Percentiles rank a stretch among this genome's conserved stretches.
These are phyloP conservation scores for Drosophila mimetica DNA, from an alignment of 2,888 invertebrate species.

Conservation along the genomic window DNA sequence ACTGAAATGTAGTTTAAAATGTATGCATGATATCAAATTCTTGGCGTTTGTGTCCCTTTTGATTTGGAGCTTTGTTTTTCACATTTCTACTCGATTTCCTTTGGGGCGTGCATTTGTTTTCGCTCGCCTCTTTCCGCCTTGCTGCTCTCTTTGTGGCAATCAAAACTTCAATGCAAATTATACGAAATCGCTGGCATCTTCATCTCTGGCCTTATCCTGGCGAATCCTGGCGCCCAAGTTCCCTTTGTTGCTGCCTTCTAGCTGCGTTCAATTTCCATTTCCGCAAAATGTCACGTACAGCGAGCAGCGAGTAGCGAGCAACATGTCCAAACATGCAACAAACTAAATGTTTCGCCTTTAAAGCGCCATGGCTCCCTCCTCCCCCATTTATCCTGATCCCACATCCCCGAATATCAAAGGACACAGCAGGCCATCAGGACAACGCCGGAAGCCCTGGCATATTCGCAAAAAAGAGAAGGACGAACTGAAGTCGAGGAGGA, in stretches of 20 bases:
- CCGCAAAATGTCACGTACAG: conserved; percentile 69
- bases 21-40: not conserved
- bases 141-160: conserved; percentile 38
- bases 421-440: conserved; percentile 41
- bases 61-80: conserved; percentile 13
- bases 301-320: conserved; percentile 25
- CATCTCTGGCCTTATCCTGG: conserved; percentile 17
- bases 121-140: conserved; percentile 11
- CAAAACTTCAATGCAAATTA: conserved; percentile 41
- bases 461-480: conserved; percentile 40
- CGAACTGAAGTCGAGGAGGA: conserved; percentile 3
- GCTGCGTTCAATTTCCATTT: conserved; percentile 40
- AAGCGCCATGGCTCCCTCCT: conserved; percentile 30
- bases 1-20: not conserved
- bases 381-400: not conserved
- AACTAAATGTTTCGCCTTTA: conserved; percentile 69
- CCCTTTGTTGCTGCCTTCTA: conserved; percentile 7
- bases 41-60: conserved; percentile 11
- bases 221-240: not conserved
- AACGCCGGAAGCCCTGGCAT: conserved; percentile 56
- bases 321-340: conserved; percentile 67
- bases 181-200: conserved; percentile 35
- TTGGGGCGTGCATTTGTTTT: conserved; percentile 13
- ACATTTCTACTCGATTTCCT: conserved; percentile 4
- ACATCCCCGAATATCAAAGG: conserved; percentile 27